A percentile compares a stretch with the other conserved stretches of the same genome.
phyloP scores from a whole-genome alignment of 2,888 invertebrate genomes.

The Ormyrus thymus region DNA sequence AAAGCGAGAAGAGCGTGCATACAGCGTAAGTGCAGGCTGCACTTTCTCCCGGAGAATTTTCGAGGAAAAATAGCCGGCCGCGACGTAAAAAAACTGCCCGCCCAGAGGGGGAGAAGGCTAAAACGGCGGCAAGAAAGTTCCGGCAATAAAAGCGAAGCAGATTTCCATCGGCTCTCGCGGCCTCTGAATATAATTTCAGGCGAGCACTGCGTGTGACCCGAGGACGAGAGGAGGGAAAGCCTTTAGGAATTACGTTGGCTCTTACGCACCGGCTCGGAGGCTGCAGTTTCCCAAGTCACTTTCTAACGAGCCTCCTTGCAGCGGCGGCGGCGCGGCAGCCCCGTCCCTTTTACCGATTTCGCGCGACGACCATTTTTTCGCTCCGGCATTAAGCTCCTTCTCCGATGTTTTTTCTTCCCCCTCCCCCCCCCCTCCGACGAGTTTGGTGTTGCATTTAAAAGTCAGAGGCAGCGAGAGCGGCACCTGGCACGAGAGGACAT shows the following conservation, averaged over 20 bases:
- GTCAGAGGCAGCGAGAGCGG: no score
- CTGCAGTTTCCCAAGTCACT: constrained; percentile 65
- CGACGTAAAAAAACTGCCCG: not conserved
- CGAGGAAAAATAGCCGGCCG: not conserved
- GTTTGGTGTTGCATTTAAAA: no score
- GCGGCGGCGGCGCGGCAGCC: no score
- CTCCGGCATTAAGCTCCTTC: no score
- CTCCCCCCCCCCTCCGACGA: no score
- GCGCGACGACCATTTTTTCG: no score
- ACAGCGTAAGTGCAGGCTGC: not conserved
- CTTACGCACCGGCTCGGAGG: constrained; percentile 57
- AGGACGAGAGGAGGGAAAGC: constrained; percentile 61
- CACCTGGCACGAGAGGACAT: no score
- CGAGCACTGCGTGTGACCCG: constrained; percentile 52
- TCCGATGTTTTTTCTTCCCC: no score
- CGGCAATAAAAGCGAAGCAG: constrained; percentile 36
- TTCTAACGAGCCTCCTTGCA: constrained; percentile 61
- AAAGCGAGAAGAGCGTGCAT: not conserved
- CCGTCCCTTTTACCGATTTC: no score
- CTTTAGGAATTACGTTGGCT: constrained; percentile 63
- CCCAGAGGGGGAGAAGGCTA: no score
- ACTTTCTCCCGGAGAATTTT: constrained; percentile 48
- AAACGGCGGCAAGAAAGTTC: constrained; percentile 3
- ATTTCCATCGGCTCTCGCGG: constrained; percentile 25
- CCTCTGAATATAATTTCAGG: constrained; percentile 10